These are phyloP conservation scores for Hypselothyrea guttata DNA, from an alignment of 2,888 invertebrate species.

Conservation along the genomic window DNA sequence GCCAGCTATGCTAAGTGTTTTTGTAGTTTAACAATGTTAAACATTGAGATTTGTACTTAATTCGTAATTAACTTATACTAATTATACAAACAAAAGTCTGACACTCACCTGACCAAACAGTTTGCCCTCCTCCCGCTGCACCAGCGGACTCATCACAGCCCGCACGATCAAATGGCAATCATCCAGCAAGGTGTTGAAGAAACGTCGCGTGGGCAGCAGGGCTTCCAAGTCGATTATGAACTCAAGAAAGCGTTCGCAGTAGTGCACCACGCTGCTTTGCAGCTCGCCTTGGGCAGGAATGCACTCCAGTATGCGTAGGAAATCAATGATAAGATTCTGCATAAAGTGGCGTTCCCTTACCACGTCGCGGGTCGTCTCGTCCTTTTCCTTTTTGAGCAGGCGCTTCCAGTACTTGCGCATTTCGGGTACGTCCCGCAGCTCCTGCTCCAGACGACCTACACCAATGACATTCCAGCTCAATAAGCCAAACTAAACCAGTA, in stretches of 20 bases:
- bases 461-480: background rate
- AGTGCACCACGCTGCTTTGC: slow-evolving; percentile 85
- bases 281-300: slow-evolving; percentile 86
- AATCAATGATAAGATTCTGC: slow-evolving; percentile 90
- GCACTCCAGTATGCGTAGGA: slow-evolving; percentile 90
- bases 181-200: slow-evolving; percentile 98
- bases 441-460: slow-evolving; percentile 90
- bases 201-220: slow-evolving; percentile 95
- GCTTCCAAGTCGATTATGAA: slow-evolving; percentile 98
- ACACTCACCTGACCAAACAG: slow-evolving; percentile 93
- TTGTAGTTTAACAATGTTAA: slow-evolving; percentile 67
- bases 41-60: slow-evolving; percentile 73
- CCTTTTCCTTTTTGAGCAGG: slow-evolving; percentile 90
- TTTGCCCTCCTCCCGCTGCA: slow-evolving; percentile 91
- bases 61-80: slow-evolving; percentile 47
- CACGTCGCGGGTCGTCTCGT: slow-evolving; percentile 85
- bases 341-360: slow-evolving; percentile 93
- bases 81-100: slow-evolving; percentile 56
- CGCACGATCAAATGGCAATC: slow-evolving; percentile 96
- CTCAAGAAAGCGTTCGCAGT: slow-evolving; percentile 98
- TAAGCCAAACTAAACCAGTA: background rate
- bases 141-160: slow-evolving; percentile 91
- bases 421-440: slow-evolving; percentile 92
- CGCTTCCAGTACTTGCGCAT: slow-evolving; percentile 96
- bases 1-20: slow-evolving; percentile 52